phyloP scores from a whole-genome alignment of 2,888 invertebrate genomes.

The Dioctria rufipes region DNA sequence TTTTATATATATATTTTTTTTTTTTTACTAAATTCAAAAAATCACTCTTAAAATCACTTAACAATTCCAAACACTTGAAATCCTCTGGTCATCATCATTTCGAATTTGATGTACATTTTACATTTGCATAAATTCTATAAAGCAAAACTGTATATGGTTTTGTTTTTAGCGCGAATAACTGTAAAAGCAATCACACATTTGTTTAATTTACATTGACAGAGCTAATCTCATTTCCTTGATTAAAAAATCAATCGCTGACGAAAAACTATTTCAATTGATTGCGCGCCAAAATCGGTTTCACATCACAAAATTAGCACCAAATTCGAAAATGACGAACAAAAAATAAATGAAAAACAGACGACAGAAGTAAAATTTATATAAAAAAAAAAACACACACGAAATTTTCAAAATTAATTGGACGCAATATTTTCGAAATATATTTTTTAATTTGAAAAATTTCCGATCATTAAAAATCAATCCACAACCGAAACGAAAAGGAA shows the following conservation, averaged over 20 bases:
- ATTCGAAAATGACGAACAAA: neutral
- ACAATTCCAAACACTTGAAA: conserved; percentile 49
- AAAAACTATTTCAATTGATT: conserved; percentile 20
- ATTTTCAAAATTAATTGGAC: too few species aligned
- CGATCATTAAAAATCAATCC: conserved; percentile 9
- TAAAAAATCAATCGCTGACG: neutral
- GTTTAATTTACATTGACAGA: too few species aligned
- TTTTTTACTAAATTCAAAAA: neutral
- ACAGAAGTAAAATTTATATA: too few species aligned
- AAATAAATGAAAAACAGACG: too few species aligned
- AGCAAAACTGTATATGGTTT: neutral
- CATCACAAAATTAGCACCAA: conserved; percentile 18
- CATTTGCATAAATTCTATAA: neutral
- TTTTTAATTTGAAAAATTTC: neutral
- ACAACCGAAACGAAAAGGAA: conserved; percentile 13
- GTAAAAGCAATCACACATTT: too few species aligned
- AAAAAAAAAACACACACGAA: too few species aligned
- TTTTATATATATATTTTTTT: neutral
- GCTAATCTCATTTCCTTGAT: too few species aligned
- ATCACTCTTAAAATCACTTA: conserved; percentile 32
- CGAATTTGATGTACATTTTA: neutral
- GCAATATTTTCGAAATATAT: too few species aligned
- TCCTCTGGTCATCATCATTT: conserved; percentile 44
- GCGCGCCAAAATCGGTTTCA: conserved; percentile 55
- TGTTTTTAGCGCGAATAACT: neutral